phyloP scores from a whole-genome alignment of 2,113 vertebrate genomes.

The Alligator sinensis region DNA sequence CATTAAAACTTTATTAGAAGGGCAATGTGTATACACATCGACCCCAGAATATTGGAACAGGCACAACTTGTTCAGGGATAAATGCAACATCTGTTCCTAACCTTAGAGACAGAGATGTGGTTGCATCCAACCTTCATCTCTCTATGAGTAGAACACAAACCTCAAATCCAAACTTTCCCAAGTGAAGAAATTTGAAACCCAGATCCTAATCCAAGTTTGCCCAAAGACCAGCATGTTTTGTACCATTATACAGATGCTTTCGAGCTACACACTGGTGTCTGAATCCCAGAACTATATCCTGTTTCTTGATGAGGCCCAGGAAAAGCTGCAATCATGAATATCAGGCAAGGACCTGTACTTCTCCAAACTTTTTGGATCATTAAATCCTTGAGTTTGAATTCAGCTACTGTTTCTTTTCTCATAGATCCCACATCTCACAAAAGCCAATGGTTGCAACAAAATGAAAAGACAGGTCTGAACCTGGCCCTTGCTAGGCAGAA shows the following conservation, averaged over 20 bases:
- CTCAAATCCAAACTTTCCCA: not conserved
- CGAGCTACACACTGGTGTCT: not conserved
- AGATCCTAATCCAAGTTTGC: not conserved
- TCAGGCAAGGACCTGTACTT: not conserved
- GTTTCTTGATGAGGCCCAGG: not conserved
- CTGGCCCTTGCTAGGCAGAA: not conserved
- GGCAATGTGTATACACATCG: too few relatives aligned
- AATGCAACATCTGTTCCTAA: too few relatives aligned
- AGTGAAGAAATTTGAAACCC: not conserved
- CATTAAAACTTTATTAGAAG: too few relatives aligned
- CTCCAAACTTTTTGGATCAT: not conserved
- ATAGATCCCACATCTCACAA: not conserved
- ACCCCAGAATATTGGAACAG: too few relatives aligned
- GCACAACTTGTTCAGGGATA: too few relatives aligned
- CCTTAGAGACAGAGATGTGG: accelerated
- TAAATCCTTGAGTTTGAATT: not conserved
- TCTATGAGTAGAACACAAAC: not conserved
- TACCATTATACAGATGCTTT: not conserved
- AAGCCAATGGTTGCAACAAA: not conserved
- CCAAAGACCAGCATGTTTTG: not conserved
- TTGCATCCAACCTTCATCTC: not conserved
- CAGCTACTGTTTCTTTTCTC: not conserved
- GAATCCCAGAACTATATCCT: not conserved
- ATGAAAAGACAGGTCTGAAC: not conserved
- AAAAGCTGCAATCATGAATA: not conserved